Conservation (phyloP, 2,113 vertebrate genomes). For the Eptesicus fuscus region DNA sequence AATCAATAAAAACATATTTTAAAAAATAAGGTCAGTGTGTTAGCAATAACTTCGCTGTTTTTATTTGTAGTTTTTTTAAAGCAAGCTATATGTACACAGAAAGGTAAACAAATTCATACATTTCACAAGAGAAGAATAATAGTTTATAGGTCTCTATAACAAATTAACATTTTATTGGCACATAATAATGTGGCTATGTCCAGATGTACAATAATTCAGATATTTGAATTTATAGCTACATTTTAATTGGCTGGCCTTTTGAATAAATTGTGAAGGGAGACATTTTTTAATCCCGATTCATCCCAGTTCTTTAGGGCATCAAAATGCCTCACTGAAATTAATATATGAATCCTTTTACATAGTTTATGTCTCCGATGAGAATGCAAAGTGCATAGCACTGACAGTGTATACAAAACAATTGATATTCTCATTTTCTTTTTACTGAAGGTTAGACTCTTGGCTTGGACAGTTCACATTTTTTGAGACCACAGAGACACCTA, state of each 20-base stretch:
- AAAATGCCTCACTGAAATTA: neutral
- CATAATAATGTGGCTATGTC: neutral
- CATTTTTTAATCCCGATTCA: neutral
- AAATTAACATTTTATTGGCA: neutral
- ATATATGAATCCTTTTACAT: neutral
- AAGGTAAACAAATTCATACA: neutral
- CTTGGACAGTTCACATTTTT: neutral
- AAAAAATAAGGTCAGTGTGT: neutral
- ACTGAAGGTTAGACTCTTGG: neutral
- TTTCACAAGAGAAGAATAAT: neutral
- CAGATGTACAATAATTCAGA: neutral
- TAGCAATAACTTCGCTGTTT: neutral
- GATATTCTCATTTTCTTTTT: neutral
- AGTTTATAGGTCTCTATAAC: neutral
- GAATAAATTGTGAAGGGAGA: neutral
- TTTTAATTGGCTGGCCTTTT: constrained; percentile 11
- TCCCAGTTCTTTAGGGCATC: neutral
- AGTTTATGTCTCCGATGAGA: neutral
- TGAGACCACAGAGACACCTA: neutral
- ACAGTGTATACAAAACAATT: neutral
- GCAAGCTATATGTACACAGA: neutral
- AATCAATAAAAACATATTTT: too few relatives aligned
- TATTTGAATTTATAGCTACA: neutral
- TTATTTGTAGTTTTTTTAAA: neutral
- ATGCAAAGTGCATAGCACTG: neutral